Conservation (phyloP, 2,113 vertebrate species). For the human (Homo sapiens) region GRCh38 chr1:117956501-117957000, state of each 20-base stretch:
- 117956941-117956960: background rate
- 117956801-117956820: background rate
- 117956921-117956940: background rate
- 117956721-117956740: background rate
- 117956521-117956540: background rate
- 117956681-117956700: background rate
- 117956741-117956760: background rate
- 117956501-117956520: background rate
- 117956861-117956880: background rate
- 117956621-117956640: constrained; percentile 15
- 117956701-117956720: background rate
- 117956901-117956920: background rate
- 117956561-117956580: background rate
- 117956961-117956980: background rate
- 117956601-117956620: background rate
- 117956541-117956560: background rate
- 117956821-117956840: background rate
- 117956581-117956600: constrained; percentile 7
- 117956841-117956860: background rate
- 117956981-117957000: background rate
- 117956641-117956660: background rate
- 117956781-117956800: background rate
- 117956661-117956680: background rate
- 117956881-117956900: background rate
- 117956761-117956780: background rate